phyloP scores from a whole-genome alignment of 2,113 vertebrate species.

The Macrotis lagotis region DNA sequence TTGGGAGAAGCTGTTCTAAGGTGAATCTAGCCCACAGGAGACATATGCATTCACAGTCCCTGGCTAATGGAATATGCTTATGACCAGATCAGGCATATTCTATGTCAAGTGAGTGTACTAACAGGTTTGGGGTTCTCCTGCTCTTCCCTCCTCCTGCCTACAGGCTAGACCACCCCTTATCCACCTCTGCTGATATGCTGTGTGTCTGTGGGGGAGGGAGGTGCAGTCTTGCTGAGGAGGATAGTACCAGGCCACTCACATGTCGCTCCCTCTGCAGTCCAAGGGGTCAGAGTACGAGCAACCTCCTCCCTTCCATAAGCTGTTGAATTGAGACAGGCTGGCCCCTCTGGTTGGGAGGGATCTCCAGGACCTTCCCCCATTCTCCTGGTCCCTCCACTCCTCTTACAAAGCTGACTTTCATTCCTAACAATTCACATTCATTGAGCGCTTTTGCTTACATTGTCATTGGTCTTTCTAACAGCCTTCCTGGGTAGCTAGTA shows the following conservation, averaged over 20 bases:
- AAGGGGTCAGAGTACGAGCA: neutral
- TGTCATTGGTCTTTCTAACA: neutral
- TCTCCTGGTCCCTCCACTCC: neutral
- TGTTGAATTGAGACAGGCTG: no score
- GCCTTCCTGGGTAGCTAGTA: neutral
- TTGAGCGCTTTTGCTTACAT: neutral
- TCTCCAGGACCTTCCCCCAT: neutral
- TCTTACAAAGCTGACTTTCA: neutral
- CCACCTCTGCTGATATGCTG: neutral
- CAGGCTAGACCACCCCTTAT: neutral
- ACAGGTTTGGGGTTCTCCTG: neutral
- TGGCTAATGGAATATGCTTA: neutral
- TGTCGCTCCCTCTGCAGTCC: constrained; percentile 55
- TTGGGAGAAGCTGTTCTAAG: neutral
- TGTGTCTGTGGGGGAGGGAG: neutral
- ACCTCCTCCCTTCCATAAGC: neutral
- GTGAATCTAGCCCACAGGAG: neutral
- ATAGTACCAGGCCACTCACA: neutral
- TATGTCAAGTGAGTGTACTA: neutral
- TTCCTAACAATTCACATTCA: neutral
- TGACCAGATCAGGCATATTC: constrained; percentile 1
- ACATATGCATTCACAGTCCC: neutral
- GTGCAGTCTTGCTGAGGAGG: neutral
- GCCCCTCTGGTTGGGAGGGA: neutral
- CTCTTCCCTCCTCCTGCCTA: neutral